These are phyloP conservation scores for Cryptocheilus praepositus DNA, from an alignment of 2,888 invertebrate genomes.

Conservation along the genomic window DNA sequence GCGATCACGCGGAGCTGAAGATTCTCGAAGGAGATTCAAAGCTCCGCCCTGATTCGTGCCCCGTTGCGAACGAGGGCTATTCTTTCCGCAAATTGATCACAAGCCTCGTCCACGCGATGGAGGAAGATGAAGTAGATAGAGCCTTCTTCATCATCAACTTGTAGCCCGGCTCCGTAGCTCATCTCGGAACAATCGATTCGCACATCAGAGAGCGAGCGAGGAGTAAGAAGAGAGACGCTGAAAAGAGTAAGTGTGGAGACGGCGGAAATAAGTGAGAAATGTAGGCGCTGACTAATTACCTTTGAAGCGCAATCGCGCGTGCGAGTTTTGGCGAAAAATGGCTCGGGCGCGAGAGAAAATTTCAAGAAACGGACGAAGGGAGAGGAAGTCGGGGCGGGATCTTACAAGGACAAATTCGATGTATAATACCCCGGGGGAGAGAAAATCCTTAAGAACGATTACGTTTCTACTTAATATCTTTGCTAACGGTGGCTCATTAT, in stretches of 20 bases:
- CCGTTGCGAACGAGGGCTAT: slow-evolving; percentile 41
- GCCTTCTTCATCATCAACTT: neutral
- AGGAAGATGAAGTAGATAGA: slow-evolving; percentile 9
- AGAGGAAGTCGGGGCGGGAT: too few relatives aligned
- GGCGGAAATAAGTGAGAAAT: too few relatives aligned
- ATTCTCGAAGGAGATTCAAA: slow-evolving; percentile 45
- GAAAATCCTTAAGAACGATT: too few relatives aligned
- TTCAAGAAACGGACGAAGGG: too few relatives aligned
- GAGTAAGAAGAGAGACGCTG: slow-evolving; percentile 3
- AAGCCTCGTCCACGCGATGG: slow-evolving; percentile 22
- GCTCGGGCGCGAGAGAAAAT: too few relatives aligned
- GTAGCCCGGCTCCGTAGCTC: neutral
- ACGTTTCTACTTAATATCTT: too few relatives aligned
- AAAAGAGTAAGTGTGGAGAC: neutral
- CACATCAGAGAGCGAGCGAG: neutral
- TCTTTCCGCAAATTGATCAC: slow-evolving; percentile 47
- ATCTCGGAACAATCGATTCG: neutral
- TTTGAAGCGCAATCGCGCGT: too few relatives aligned
- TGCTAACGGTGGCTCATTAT: too few relatives aligned
- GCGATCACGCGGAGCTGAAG: slow-evolving; percentile 46
- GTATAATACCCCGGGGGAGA: too few relatives aligned
- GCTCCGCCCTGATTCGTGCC: slow-evolving; percentile 48
- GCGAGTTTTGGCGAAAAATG: too few relatives aligned
- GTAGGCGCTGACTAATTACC: too few relatives aligned
- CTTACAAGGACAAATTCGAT: too few relatives aligned